These are phyloP conservation scores for Eclectus roratus DNA, from an alignment of 2,113 vertebrate genomes.

Conservation along the genomic window DNA sequence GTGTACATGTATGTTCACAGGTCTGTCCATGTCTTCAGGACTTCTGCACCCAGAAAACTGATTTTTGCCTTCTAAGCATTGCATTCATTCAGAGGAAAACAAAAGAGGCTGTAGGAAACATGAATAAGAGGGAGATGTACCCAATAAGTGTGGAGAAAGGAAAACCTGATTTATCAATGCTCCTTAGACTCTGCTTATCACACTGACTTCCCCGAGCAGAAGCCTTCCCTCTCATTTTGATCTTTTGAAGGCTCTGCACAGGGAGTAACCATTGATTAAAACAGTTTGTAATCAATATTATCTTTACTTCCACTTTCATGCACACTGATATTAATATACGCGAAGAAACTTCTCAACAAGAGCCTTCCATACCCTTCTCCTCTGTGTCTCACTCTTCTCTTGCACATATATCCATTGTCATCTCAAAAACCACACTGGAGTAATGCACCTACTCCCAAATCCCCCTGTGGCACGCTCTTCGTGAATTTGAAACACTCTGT, in stretches of 20 bases:
- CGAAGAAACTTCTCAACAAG: not conserved
- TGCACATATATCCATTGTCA: rapidly evolving
- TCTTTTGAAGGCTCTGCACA: not conserved
- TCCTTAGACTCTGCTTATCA: not conserved
- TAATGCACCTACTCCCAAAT: constrained; percentile 48
- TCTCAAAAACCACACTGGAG: constrained; percentile 32
- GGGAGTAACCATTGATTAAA: not conserved
- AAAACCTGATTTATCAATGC: not conserved
- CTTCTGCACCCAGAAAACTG: not conserved
- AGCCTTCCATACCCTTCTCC: not conserved
- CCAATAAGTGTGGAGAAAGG: not conserved
- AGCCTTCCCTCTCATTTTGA: not conserved
- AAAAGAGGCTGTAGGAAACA: not conserved
- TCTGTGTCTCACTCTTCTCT: not conserved
- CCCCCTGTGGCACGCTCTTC: constrained; percentile 24
- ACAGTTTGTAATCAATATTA: not conserved
- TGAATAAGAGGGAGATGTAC: not conserved
- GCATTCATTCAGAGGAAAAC: not conserved
- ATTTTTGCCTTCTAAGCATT: not conserved
- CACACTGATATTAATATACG: not conserved
- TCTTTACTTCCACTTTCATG: not conserved
- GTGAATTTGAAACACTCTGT: constrained; percentile 47
- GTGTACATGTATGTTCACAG: not conserved
- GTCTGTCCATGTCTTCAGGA: not conserved
- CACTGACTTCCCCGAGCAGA: not conserved